A percentile compares a stretch with the other conserved stretches of the same genome.
Evolutionary conservation across 1,140 invertebrate species (phyloP).

Genomic region (Cotesia chilonis): DNA sequence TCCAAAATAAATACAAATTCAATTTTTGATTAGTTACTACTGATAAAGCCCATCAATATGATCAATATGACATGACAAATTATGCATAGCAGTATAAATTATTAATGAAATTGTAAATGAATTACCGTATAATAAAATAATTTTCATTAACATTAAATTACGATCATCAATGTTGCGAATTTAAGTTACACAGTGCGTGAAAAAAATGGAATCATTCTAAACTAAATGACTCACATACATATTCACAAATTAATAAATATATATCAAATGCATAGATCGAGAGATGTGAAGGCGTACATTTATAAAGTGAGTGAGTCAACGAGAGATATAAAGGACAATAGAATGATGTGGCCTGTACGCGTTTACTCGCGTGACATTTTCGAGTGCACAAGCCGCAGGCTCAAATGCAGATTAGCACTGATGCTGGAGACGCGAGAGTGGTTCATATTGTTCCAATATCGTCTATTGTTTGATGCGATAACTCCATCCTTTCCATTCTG

Average conservation of each 20-base stretch:
- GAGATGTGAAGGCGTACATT: not conserved
- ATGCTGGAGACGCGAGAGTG: conserved; percentile 30
- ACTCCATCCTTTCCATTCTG: conserved; percentile 18
- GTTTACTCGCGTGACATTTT: conserved; percentile 45
- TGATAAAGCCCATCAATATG: not conserved
- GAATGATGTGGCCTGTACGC: conserved; percentile 7
- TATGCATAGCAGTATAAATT: not conserved
- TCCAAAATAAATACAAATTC: too few species aligned
- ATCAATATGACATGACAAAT: not conserved
- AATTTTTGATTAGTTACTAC: too few species aligned
- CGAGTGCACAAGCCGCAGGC: conserved; percentile 42
- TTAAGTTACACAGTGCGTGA: conserved; percentile 4
- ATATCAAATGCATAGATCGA: not conserved
- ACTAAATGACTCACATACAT: conserved; percentile 1
- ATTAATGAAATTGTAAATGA: not conserved
- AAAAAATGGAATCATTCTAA: not conserved
- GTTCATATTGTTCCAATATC: conserved; percentile 46
- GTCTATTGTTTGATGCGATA: conserved; percentile 48
- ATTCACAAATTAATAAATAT: not conserved
- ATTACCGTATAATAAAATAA: not conserved
- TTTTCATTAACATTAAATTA: conserved; percentile 18
- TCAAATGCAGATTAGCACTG: conserved; percentile 47
- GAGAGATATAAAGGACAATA: conserved; percentile 26
- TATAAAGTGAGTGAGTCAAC: not conserved
- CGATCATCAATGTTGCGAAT: conserved; percentile 4